These are phyloP conservation scores for Craterocephalus amniculus DNA, from an alignment of 2,797 vertebrate species.

Conservation along the genomic window DNA sequence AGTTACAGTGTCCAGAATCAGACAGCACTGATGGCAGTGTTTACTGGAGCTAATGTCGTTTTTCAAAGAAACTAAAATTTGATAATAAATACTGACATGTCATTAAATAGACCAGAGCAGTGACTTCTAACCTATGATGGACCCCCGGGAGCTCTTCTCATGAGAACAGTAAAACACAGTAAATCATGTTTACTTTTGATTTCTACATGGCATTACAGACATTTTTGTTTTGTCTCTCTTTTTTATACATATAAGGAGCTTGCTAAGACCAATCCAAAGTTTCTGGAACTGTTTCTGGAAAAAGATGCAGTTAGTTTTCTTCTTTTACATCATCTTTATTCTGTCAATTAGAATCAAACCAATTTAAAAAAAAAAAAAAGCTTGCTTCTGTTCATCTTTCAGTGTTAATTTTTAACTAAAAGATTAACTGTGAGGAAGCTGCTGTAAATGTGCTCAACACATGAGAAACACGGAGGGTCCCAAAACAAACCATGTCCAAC, in stretches of 20 bases:
- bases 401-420: not conserved
- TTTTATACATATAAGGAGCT: not conserved
- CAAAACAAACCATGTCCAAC: not conserved
- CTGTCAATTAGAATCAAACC: no score
- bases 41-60: not conserved
- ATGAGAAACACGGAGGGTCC: not conserved
- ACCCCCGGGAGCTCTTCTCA: not conserved
- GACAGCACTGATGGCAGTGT: no score
- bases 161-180: not conserved
- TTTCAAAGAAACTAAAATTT: not conserved
- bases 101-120: not conserved
- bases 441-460: not conserved
- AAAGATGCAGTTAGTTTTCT: not conserved
- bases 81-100: not conserved
- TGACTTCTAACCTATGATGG: not conserved
- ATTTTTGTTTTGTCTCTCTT: not conserved
- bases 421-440: not conserved
- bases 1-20: no score
- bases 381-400: no score
- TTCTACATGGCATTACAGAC: not conserved
- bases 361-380: not conserved
- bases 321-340: no score
- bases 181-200: not conserved
- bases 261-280: not conserved
- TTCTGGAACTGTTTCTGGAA: not conserved